A percentile compares a stretch with the other conserved stretches of the same genome.
Conservation (phyloP, 2,797 vertebrate species). For the Typhlichthys subterraneus region DNA sequence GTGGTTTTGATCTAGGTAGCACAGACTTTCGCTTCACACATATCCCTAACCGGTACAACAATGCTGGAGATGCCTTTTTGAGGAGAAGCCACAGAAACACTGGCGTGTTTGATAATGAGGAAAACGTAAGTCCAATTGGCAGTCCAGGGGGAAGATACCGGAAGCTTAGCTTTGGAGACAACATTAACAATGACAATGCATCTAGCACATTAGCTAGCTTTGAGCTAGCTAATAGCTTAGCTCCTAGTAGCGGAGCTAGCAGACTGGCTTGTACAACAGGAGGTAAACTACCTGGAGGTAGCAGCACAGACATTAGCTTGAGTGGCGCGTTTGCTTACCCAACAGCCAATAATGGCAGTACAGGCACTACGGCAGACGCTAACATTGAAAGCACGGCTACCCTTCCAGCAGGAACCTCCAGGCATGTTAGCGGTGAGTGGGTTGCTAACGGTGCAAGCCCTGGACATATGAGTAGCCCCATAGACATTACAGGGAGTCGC, state of each 20-base stretch:
- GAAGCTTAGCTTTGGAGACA: constrained; percentile 1
- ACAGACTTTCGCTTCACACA: not conserved
- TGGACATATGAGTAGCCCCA: not conserved
- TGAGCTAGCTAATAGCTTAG: not conserved
- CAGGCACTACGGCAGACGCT: not conserved
- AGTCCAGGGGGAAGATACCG: not conserved
- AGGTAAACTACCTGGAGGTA: not conserved
- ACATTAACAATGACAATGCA: not conserved
- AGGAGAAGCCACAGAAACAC: not conserved
- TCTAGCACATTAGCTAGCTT: too few relatives aligned
- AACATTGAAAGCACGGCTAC: not conserved
- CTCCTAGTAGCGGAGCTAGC: not conserved
- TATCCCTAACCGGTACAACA: not conserved
- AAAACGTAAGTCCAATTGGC: not conserved
- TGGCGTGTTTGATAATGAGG: not conserved
- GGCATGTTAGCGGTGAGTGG: not conserved
- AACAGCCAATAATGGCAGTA: not conserved
- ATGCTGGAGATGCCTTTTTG: not conserved
- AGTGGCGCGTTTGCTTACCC: not conserved
- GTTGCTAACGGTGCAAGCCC: not conserved
- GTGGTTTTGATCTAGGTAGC: not conserved
- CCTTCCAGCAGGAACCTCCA: not conserved
- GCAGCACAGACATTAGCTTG: not conserved
- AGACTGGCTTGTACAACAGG: not conserved
- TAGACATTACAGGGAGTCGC: not conserved